phyloP scores from a whole-genome alignment of 2,888 invertebrate species.

The Caenorhabditis panamensis region DNA sequence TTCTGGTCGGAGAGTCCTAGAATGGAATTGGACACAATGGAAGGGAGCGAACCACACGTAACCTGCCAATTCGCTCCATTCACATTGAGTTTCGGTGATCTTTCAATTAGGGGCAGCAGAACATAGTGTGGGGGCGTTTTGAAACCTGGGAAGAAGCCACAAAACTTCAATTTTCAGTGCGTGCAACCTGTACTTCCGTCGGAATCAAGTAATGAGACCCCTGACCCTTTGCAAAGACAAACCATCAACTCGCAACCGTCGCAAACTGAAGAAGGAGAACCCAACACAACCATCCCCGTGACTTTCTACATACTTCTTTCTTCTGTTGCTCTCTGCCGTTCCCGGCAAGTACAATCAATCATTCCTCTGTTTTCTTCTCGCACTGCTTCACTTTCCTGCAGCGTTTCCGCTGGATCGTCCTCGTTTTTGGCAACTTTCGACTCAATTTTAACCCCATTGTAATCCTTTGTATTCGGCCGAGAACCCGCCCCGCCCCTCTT shows the following conservation, averaged over 20 bases:
- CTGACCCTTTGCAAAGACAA: slow-evolving; percentile 5
- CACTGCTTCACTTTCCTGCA: background rate
- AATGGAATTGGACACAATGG: slow-evolving; percentile 25
- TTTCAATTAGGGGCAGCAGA: background rate
- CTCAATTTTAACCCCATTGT: slow-evolving; percentile 61
- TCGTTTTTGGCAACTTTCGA: slow-evolving; percentile 45
- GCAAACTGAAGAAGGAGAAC: slow-evolving; percentile 10
- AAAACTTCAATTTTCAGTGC: slow-evolving; percentile 36
- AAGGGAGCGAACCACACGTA: background rate
- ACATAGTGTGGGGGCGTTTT: background rate
- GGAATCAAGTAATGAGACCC: slow-evolving; percentile 22
- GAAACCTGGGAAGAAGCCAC: no score
- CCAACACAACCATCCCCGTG: no score
- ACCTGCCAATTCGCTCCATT: background rate
- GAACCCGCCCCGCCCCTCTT: background rate
- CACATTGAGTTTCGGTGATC: background rate
- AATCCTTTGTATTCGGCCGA: slow-evolving; percentile 48
- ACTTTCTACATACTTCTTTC: slow-evolving; percentile 1
- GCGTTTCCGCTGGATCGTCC: slow-evolving; percentile 11
- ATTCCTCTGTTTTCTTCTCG: slow-evolving; percentile 5
- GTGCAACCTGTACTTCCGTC: slow-evolving; percentile 49
- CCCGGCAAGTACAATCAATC: slow-evolving; percentile 45
- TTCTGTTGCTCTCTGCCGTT: slow-evolving; percentile 1
- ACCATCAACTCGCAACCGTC: slow-evolving; percentile 21
- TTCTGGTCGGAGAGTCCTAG: slow-evolving; percentile 26